These are phyloP conservation scores for Miltochrista miniata DNA, from an alignment of 2,888 invertebrate genomes.

Conservation along the genomic window DNA sequence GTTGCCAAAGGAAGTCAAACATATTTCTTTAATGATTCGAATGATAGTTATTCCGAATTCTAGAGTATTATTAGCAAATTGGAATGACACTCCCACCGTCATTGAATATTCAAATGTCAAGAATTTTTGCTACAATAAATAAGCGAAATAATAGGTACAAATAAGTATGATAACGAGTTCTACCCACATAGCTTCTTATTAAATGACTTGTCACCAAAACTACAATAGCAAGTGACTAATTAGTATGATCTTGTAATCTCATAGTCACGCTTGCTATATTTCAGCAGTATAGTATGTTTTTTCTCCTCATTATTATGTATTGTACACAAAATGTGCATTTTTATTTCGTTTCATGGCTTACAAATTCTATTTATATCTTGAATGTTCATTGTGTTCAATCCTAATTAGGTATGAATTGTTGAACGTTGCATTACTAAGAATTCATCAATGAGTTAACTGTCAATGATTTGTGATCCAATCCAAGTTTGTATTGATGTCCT, in stretches of 20 bases:
- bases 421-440: conserved; percentile 17
- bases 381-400: conserved; percentile 9
- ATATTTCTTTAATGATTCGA: neutral
- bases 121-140: conserved; percentile 17
- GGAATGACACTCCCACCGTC: too few species aligned
- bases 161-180: conserved; percentile 23
- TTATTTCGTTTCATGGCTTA: too few species aligned
- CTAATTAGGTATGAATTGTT: conserved; percentile 24
- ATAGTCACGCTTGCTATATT: conserved; percentile 53
- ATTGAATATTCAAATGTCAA: neutral
- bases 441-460: conserved; percentile 8
- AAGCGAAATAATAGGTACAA: conserved; percentile 19
- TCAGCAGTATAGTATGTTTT: conserved; percentile 40
- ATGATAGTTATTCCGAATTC: too few species aligned
- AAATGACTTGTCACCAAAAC: conserved; percentile 19
- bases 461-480: conserved; percentile 13
- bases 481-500: conserved; percentile 1
- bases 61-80: too few species aligned
- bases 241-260: conserved; percentile 45
- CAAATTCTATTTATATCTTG: conserved; percentile 9
- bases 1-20: neutral
- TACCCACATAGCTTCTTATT: conserved; percentile 23
- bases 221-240: conserved; percentile 16
- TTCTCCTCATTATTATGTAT: conserved; percentile 25
- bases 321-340: too few species aligned